Conservation (phyloP, 2,797 vertebrate genomes). For the Gymnodraco acuticeps region DNA sequence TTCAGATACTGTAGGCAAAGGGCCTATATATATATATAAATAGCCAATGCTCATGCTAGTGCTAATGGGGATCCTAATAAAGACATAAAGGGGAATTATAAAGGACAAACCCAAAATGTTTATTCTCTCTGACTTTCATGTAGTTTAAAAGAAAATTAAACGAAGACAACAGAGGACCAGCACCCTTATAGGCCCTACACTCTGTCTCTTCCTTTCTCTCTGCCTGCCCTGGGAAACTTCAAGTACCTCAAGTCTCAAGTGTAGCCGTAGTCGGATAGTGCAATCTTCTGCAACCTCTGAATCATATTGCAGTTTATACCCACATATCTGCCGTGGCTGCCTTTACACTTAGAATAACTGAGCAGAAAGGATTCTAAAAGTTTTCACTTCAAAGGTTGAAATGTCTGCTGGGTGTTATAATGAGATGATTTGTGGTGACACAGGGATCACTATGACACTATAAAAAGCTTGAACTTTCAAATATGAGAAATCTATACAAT, state of each 20-base stretch:
- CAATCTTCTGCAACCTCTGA: constrained; percentile 74
- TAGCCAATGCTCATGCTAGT: no score
- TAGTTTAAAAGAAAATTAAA: neutral
- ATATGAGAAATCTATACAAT: constrained; percentile 23
- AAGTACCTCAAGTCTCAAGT: constrained; percentile 59
- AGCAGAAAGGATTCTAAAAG: constrained; percentile 61
- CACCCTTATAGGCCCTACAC: constrained; percentile 33
- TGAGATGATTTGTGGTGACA: constrained; percentile 50
- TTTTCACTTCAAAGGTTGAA: constrained; percentile 64
- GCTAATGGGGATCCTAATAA: no score
- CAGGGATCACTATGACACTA: constrained; percentile 42
- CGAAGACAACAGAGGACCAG: constrained; percentile 16
- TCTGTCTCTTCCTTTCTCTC: constrained; percentile 46
- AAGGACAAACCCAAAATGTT: neutral
- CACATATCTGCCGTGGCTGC: constrained; percentile 45
- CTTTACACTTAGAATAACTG: constrained; percentile 60
- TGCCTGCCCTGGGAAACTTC: constrained; percentile 50
- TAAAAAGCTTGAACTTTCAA: constrained; percentile 39
- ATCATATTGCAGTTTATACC: constrained; percentile 66
- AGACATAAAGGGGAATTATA: neutral
- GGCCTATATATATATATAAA: no score
- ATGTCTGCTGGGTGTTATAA: constrained; percentile 63
- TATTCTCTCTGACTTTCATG: neutral
- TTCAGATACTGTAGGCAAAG: neutral
- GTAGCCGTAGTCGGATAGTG: constrained; percentile 59